Evolutionary conservation across 1,140 invertebrate species (phyloP), one percentile per base, ranked within the genome.

Genomic region (Caenorhabditis latens): DNA sequence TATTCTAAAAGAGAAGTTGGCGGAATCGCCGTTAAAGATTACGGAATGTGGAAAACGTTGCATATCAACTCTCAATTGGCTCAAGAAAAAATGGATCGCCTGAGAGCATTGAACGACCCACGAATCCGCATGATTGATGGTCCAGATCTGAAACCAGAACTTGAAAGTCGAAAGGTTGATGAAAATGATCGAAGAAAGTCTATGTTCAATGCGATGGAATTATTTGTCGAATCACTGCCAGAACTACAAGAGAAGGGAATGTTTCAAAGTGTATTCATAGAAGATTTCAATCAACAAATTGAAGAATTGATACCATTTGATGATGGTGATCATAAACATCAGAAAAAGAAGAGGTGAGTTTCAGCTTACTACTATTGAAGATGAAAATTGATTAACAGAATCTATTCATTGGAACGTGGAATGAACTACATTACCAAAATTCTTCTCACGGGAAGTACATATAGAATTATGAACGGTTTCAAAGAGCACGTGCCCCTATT

Each of bases 31-130:
- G 19, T 53, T 2, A 24, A 50, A 24, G 46, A 79, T 53, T 79
- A 75, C 13, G 71, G 71, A 79, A 50, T 24, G 21, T 79, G 71
- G 71, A 40, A 79, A 24, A 79, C 71, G 4, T 53, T 79, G 40
- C 46, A 42, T 50, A 50, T 79, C 46, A 79, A 79, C 42, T 50
- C 71, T 5, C 11, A 24, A 3, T 32, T 79, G 46, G 43, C 71
- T 21, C 71, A 79, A 79, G 43, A 53, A n/a, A 48, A 50, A n/a
- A 14, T 79, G 32, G 71, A 79, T 53, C 7, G 13, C 11, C n/a
- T 79, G n/a, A 42, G 71, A 42, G 40, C 71, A 2, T 4, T 79
- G 5, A n/a, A n/a, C 5, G 71, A 79, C 14, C 71, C 71, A 50
- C 13, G 71, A 50, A 40, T 79, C n/a, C 50, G 24, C 9, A 50